Base-by-base conservation (phyloP, 1,140 invertebrate genomes). In the Drosophila tristis region DNA sequence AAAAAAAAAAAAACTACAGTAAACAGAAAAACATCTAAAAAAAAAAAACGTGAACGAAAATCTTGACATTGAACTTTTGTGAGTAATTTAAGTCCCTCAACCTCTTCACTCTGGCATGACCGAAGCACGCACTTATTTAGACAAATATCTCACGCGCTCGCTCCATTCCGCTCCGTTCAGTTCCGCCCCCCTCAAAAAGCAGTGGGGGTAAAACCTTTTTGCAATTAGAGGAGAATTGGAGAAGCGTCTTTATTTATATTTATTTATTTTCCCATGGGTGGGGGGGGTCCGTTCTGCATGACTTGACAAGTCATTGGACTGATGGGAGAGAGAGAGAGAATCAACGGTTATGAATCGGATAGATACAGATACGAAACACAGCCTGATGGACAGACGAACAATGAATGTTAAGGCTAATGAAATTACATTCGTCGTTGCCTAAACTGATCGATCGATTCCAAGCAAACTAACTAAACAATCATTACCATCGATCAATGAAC, bases 1-100 rank as follows among this genome's bases (percentile, higher is more conserved):
- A 29, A 29, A 29, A 20, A 20, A 1, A 20, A 29, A 29, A 7
- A 29, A 29, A 7, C 1, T 7, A 29, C 26, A 39, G 9, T 11
- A 35, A 11, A 11, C 8, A 35, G 31, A 35, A 35, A 35, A 35
- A 35, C 11, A 35, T 35, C 35, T 45, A 39, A 54, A 56, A 74
- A 74, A 67, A 74, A 64, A 74, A 74, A 67, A 74, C 57, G 70
- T 57, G 47, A 74, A 53, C 71, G 70, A 74, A 74, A 64, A 74
- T 74, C 59, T 74, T 74, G 71, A 74, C 71, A 74, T 74, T 74
- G 71, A 74, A 74, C 71, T 74, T 74, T 64, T 42, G 59, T 60
- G 44, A 53, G 71, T 64, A 74, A 70, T 54, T 55, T 63, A 53
- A 39, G 23, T 2, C 13, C 44, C 15, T 16, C 50, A 31, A 26